Evolutionary conservation across 2,113 vertebrate genomes (phyloP), one percentile per base, ranked within the genome.

Genomic region (Ellobius talpinus): DNA sequence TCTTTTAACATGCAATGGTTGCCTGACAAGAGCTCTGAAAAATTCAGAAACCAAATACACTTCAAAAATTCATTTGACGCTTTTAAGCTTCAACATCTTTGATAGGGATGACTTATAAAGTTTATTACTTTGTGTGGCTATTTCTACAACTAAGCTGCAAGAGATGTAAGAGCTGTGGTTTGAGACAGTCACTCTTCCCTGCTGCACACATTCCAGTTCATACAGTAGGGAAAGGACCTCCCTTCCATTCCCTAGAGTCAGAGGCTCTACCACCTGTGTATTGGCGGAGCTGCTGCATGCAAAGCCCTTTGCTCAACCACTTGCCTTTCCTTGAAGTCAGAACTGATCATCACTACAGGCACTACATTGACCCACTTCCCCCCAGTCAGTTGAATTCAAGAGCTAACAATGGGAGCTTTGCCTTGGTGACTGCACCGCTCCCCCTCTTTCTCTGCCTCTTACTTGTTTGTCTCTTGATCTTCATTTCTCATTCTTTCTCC

Each of bases 71-170:
- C 39, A 93, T 96, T 89, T 11, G 81, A 52, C 97, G 61, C 91
- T 96, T 94, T 98, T 98, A 98, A 98, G 93, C 94, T 98, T 96
- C 98, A 84, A 84, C 97, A 65, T n/a, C 96, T 98, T 97, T 97
- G 91, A 42, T n/a, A 81, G 50, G 70, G 92, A 61, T 97, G 79
- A 97, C 98, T 97, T 97, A 93, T 98, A 66, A 81, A 94, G 76
- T 97, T 89, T 98, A 52, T 90, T 89, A 96, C 70, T 97, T 97
- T 97, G 96, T 89, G 95, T 93, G 33, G 78, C 3, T 26, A 45
- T n/a, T 90, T 97, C 96, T 97, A 87, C 76, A 95, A 45, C 42
- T 5, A 94, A 36, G 24, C 90, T 96, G 63, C 87, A 91, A 95
- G 96, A 97, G 93, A 87, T 87, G 84, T 14, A 79, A 97, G 86